Percentiles rank a stretch among this genome's conserved stretches.
Evolutionary conservation across 2,797 vertebrate species (phyloP).

Genomic region (Xenops minutus): DNA sequence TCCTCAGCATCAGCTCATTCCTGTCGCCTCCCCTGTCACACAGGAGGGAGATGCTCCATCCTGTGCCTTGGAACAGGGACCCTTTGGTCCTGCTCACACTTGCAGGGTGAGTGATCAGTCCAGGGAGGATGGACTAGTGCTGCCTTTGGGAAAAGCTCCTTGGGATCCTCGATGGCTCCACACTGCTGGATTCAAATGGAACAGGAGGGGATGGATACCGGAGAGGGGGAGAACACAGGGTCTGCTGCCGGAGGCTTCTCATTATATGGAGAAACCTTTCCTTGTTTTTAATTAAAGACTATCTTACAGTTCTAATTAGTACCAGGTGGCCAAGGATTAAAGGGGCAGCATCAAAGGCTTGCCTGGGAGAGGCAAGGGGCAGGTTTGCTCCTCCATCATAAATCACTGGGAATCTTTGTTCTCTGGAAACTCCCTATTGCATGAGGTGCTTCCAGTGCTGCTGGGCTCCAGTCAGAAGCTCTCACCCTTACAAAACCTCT

Average conservation of each 20-base stretch:
- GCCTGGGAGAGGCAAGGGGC: neutral
- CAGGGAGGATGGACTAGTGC: fast-evolving
- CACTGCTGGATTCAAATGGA: neutral
- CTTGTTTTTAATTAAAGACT: slow-evolving; percentile 56
- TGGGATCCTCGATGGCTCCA: fast-evolving
- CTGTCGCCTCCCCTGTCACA: fast-evolving
- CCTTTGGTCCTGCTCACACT: neutral
- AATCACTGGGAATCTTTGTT: neutral
- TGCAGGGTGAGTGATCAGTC: fast-evolving
- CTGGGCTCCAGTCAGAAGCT: neutral
- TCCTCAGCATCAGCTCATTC: neutral
- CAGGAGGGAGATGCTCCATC: neutral
- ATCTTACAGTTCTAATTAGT: slow-evolving; percentile 31
- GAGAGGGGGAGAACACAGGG: neutral
- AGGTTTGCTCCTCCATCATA: neutral
- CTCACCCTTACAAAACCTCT: neutral
- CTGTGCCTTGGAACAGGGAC: neutral
- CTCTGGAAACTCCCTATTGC: neutral
- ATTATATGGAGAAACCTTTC: neutral
- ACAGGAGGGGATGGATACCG: neutral
- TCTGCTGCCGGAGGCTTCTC: neutral
- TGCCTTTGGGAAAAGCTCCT: neutral
- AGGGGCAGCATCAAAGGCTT: slow-evolving; percentile 49
- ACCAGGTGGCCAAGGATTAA: slow-evolving; percentile 47
- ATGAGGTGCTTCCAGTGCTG: neutral